Conservation (phyloP, 1,140 invertebrate genomes). For the Caenorhabditis latens region DNA sequence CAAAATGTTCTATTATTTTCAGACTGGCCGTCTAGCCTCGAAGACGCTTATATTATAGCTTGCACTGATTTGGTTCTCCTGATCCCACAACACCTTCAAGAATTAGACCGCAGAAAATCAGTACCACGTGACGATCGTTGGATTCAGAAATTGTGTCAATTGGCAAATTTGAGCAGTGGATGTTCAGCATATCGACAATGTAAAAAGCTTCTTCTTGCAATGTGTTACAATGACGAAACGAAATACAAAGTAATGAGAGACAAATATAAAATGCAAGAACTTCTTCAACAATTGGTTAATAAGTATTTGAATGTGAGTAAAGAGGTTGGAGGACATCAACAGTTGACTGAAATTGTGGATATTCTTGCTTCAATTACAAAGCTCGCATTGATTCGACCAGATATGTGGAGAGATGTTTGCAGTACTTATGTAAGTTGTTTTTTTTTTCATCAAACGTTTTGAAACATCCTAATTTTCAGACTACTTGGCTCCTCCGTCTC, state of each 20-base stretch:
- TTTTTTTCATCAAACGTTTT: neutral
- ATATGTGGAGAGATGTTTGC: slow-evolving; percentile 58
- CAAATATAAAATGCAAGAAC: slow-evolving; percentile 55
- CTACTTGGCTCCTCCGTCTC: slow-evolving; percentile 34
- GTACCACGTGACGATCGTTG: slow-evolving; percentile 16
- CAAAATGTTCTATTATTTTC: neutral
- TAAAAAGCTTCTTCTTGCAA: slow-evolving; percentile 50
- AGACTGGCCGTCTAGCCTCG: slow-evolving; percentile 1
- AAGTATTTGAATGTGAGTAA: slow-evolving; percentile 48
- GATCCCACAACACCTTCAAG: slow-evolving; percentile 27
- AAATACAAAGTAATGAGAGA: slow-evolving; percentile 56
- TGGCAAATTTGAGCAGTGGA: neutral
- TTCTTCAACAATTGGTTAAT: slow-evolving; percentile 6
- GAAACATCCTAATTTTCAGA: slow-evolving; percentile 1
- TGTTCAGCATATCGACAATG: slow-evolving; percentile 26
- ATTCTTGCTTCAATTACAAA: slow-evolving; percentile 34
- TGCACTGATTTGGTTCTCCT: slow-evolving; percentile 40
- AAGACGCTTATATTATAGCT: slow-evolving; percentile 8
- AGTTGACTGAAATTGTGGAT: slow-evolving; percentile 60
- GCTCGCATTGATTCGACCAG: slow-evolving; percentile 11
- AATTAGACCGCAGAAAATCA: slow-evolving; percentile 5
- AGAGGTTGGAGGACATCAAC: slow-evolving; percentile 37
- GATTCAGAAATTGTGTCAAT: slow-evolving; percentile 39
- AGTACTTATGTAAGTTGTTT: slow-evolving; percentile 40
- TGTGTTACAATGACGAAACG: slow-evolving; percentile 1